A percentile compares a stretch with the other conserved stretches of the same genome.
phyloP scores from a whole-genome alignment of 1,140 invertebrate species.

The Drosophila melanogaster region DNA sequence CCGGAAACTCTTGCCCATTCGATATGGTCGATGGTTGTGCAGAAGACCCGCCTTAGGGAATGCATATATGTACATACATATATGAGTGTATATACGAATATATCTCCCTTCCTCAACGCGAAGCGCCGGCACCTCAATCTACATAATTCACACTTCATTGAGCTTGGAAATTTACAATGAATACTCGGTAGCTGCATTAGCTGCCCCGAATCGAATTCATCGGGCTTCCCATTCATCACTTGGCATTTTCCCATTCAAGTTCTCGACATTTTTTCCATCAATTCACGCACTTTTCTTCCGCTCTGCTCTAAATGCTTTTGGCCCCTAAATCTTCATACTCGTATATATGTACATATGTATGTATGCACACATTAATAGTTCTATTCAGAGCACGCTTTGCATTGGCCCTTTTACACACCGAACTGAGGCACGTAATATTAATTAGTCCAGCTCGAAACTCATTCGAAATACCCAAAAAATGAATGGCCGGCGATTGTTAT shows the following conservation, averaged over 20 bases:
- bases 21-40: conserved; percentile 32
- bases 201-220: conserved; percentile 6
- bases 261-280: conserved; percentile 44
- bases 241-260: conserved; percentile 36
- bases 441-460: conserved; percentile 59
- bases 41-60: conserved; percentile 27
- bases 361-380: conserved; percentile 26
- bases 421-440: conserved; percentile 69
- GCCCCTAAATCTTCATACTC: conserved; percentile 47
- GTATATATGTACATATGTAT: conserved; percentile 4
- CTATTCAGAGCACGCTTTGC: conserved; percentile 67
- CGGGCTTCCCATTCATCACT: conserved; percentile 37
- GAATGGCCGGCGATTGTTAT: conserved; percentile 33
- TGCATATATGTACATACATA: neutral
- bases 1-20: conserved; percentile 51
- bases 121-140: conserved; percentile 42
- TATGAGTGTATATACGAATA: neutral
- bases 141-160: conserved; percentile 73
- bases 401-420: conserved; percentile 38
- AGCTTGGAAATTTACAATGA: conserved; percentile 33
- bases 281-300: conserved; percentile 43
- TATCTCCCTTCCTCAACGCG: conserved; percentile 22
- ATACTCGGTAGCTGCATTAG: conserved; percentile 16
- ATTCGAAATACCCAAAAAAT: conserved; percentile 22
- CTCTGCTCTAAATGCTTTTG: conserved; percentile 52